Evolutionary conservation across 2,888 invertebrate genomes (phyloP).

Genomic region (Trileptium ribeirensis): DNA sequence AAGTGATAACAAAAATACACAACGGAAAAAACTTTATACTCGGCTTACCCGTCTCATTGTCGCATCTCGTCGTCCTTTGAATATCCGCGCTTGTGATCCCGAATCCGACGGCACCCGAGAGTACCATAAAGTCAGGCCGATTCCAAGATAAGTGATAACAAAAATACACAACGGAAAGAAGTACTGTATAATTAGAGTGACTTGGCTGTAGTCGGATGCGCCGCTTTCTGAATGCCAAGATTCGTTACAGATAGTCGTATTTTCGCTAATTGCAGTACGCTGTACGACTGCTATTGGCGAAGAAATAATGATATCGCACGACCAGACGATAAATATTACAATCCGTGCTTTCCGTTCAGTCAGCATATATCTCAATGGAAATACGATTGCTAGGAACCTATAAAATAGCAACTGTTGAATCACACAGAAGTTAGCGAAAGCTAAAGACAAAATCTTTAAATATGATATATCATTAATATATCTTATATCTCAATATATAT

Average conservation of each 20-base stretch:
- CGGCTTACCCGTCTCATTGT: conserved; percentile 46
- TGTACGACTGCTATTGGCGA: conserved; percentile 7
- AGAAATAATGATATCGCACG: conserved; percentile 2
- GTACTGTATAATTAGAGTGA: conserved; percentile 46
- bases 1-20: too few relatives aligned
- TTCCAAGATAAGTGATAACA: conserved; percentile 47
- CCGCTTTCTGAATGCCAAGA: too few relatives aligned
- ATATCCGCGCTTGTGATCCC: conserved; percentile 31
- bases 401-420: not conserved
- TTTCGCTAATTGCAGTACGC: too few relatives aligned
- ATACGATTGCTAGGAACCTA: conserved; percentile 13
- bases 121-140: conserved; percentile 48
- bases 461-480: too few relatives aligned
- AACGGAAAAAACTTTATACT: conserved; percentile 5
- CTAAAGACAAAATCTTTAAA: too few relatives aligned
- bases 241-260: too few relatives aligned
- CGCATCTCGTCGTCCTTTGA: conserved; percentile 44
- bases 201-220: conserved; percentile 40
- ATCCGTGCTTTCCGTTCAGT: not conserved
- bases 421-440: too few relatives aligned
- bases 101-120: conserved; percentile 38
- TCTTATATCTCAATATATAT: too few relatives aligned
- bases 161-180: conserved; percentile 46
- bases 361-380: not conserved
- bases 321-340: not conserved